These are phyloP conservation scores for Metallyticus violacea DNA, from an alignment of 2,888 invertebrate species.

Conservation along the genomic window DNA sequence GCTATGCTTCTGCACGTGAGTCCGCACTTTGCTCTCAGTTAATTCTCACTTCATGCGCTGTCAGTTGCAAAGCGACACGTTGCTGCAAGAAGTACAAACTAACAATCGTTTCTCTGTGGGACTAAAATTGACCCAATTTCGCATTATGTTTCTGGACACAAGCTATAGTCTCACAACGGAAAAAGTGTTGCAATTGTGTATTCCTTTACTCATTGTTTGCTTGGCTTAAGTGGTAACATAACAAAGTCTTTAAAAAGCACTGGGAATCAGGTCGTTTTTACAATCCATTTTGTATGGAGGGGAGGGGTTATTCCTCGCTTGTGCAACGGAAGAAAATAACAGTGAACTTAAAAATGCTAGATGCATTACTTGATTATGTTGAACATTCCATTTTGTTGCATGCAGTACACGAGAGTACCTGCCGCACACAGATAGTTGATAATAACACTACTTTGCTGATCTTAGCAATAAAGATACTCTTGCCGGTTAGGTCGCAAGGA, in stretches of 20 bases:
- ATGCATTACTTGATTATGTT: not conserved
- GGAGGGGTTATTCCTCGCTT: not conserved
- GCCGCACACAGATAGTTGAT: no score
- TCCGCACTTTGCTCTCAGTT: not conserved
- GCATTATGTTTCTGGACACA: not conserved
- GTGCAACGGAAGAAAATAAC: not conserved
- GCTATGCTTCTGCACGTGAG: not conserved
- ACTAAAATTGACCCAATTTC: slow-evolving; percentile 8
- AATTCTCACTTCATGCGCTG: not conserved
- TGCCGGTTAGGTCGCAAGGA: no score
- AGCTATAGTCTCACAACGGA: not conserved
- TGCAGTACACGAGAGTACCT: no score
- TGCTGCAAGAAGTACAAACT: not conserved
- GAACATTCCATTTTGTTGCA: not conserved
- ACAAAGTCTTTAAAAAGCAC: not conserved
- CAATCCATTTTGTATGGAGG: not conserved
- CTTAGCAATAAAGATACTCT: no score
- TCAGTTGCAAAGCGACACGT: not conserved
- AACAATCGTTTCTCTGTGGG: not conserved
- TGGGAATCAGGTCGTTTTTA: slow-evolving; percentile 2
- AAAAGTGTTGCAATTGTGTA: not conserved
- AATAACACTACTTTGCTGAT: no score
- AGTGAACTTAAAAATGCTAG: not conserved
- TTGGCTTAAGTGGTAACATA: not conserved
- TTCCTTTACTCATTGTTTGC: not conserved